A percentile compares a stretch with the other conserved stretches of the same genome.
phyloP scores from a whole-genome alignment of 1,140 invertebrate genomes.

The Zaprionus camerounensis region DNA sequence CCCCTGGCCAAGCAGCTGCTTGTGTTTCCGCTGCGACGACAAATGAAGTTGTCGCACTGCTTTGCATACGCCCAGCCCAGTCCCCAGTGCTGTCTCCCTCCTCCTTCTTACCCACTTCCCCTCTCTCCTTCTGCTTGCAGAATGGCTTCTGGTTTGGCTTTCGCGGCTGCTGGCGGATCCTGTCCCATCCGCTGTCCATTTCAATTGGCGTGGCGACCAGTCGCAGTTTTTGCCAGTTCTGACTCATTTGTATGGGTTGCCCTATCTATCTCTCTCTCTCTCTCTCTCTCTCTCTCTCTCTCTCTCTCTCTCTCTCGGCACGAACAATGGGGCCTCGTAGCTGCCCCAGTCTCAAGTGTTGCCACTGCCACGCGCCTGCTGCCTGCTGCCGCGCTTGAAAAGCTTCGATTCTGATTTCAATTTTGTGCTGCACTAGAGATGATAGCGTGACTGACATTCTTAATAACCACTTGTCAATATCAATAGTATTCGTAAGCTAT shows the following conservation, averaged over 20 bases:
- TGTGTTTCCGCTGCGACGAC: constrained; percentile 63
- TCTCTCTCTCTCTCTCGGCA: background rate
- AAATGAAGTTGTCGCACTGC: constrained; percentile 74
- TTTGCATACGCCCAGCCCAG: constrained; percentile 53
- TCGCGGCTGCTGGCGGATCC: constrained; percentile 52
- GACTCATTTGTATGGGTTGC: constrained; percentile 60
- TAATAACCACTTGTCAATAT: background rate
- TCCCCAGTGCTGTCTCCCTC: background rate
- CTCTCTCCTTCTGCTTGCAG: background rate
- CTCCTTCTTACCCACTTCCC: background rate
- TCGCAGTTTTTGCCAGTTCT: constrained; percentile 15
- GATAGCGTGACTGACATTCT: background rate
- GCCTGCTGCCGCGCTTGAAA: constrained; percentile 25
- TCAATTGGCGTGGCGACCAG: constrained; percentile 52
- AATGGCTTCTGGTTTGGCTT: constrained; percentile 21
- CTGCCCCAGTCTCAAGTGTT: constrained; percentile 27
- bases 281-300: too few species aligned
- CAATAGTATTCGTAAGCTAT: too few species aligned
- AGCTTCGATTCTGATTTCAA: constrained; percentile 46
- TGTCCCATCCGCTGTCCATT: constrained; percentile 43
- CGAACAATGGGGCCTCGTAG: constrained; percentile 22
- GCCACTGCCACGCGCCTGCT: constrained; percentile 53
- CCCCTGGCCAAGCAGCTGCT: constrained; percentile 28
- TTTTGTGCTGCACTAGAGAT: constrained; percentile 6
- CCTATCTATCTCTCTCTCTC: background rate